Evolutionary conservation across 2,797 vertebrate species (phyloP), one percentile per base, ranked within the genome.

Genomic region (Alca torda): DNA sequence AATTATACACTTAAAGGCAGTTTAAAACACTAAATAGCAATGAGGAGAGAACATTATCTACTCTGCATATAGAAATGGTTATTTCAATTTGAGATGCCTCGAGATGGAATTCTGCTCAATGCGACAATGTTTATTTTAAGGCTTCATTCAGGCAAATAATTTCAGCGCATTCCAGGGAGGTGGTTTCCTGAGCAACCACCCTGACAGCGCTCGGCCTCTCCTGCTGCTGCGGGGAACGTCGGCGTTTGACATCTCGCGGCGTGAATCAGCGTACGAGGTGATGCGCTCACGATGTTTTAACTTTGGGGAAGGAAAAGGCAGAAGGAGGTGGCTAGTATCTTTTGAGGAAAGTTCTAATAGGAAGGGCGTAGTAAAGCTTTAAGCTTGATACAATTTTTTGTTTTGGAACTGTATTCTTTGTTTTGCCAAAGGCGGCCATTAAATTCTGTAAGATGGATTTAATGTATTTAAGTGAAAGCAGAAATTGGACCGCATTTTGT

Each of bases 101-200:
- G 81, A 64, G 91, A 45, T 68, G 93, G 80, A 76, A 37, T 79
- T 91, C 45, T 85, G 37, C 78, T 85, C 48, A 1, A 6, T 68
- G 81, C 72, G 37, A 35, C 67, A 63, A 69, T 90, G 84, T 90
- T 94, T 94, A 63, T 95, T 96, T 93, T 85, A 82, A 91, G 82
- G 72, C 78, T 92, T 59, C 18, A 35, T 92, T 59, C 18, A 35
- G 79, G 82, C 70, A 11, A 19, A 75, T 89, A 19, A 75, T 89
- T 72, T 93, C 63, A 57, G 84, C 88, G 26, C 77, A 16, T 94
- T 90, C 73, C 54, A 13, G 57, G 80, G 74, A 73, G 43, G 77
- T 63, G 83, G 92, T 89, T 96, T 89, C 92, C 92, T 89, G 70
- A 90, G 92, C 84, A 93, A 67, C 84, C 9, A 1, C 56, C 7